A percentile compares a stretch with the other conserved stretches of the same genome.
These are phyloP conservation scores for Polydrusus pterygomalis DNA, from an alignment of 2,888 invertebrate species.

Conservation along the genomic window DNA sequence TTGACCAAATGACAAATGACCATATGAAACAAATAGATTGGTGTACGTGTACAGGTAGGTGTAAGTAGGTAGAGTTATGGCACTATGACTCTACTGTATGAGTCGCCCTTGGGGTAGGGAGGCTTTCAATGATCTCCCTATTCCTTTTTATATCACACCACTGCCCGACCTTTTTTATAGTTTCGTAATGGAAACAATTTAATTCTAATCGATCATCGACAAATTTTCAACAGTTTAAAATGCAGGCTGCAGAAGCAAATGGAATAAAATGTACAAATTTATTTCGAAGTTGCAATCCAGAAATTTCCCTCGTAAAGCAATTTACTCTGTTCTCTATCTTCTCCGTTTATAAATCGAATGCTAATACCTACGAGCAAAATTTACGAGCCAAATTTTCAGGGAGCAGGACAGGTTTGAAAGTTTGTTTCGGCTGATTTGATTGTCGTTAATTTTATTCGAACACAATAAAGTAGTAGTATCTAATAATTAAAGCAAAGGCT, in stretches of 20 bases:
- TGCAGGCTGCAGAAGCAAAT: constrained; percentile 23
- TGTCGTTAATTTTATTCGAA: constrained; percentile 24
- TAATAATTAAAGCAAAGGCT: too few species aligned
- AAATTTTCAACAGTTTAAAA: constrained; percentile 1
- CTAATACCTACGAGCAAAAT: constrained; percentile 37
- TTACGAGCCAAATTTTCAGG: constrained; percentile 31
- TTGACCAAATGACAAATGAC: too few species aligned
- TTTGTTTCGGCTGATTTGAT: constrained; percentile 32
- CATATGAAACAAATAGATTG: too few species aligned
- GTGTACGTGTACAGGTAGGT: too few species aligned
- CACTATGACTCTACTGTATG: too few species aligned
- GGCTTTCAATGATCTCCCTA: too few species aligned
- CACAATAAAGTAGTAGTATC: background rate
- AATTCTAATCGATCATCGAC: background rate
- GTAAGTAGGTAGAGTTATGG: too few species aligned
- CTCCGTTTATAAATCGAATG: constrained; percentile 44
- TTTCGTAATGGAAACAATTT: background rate
- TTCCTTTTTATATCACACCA: too few species aligned
- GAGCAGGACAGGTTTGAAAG: constrained; percentile 32
- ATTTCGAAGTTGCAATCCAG: constrained; percentile 33
- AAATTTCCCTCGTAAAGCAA: constrained; percentile 36
- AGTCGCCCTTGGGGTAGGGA: too few species aligned
- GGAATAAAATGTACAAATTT: constrained; percentile 39
- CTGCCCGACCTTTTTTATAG: too few species aligned
- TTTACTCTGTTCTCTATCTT: constrained; percentile 30